phyloP scores from a whole-genome alignment of 2,113 vertebrate species.

The Aepyceros melampus region DNA sequence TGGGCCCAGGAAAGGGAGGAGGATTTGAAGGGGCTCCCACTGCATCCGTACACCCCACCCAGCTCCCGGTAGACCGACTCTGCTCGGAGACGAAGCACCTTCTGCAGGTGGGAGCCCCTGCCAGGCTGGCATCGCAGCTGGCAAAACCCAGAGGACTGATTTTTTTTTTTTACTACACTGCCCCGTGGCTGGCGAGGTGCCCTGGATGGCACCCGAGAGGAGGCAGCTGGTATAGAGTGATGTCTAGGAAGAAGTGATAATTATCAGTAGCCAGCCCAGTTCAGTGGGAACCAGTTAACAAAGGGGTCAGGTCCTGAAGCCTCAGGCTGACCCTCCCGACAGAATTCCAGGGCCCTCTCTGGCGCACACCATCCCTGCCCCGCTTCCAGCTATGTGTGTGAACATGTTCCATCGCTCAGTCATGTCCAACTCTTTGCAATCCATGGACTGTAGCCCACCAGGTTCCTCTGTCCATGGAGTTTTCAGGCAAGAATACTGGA shows the following conservation, averaged over 20 bases:
- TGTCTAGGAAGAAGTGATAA: neutral
- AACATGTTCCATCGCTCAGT: neutral
- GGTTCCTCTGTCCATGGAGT: neutral
- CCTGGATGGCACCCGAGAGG: neutral
- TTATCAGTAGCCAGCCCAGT: neutral
- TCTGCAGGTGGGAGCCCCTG: neutral
- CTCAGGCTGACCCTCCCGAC: neutral
- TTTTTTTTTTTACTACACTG: neutral
- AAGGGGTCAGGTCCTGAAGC: neutral
- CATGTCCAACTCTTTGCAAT: neutral
- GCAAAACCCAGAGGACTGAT: neutral
- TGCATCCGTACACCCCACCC: fast-evolving
- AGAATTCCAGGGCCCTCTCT: neutral
- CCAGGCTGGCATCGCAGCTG: neutral
- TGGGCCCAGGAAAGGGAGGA: neutral
- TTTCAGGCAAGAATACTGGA: neutral
- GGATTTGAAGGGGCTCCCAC: neutral
- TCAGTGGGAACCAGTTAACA: neutral
- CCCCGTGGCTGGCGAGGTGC: neutral
- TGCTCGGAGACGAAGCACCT: neutral
- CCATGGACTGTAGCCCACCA: neutral
- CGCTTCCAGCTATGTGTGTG: neutral
- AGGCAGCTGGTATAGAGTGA: neutral
- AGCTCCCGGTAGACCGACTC: neutral
- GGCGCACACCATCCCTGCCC: neutral